These are phyloP conservation scores for Electrona antarctica DNA, from an alignment of 2,113 vertebrate genomes.

Conservation along the genomic window DNA sequence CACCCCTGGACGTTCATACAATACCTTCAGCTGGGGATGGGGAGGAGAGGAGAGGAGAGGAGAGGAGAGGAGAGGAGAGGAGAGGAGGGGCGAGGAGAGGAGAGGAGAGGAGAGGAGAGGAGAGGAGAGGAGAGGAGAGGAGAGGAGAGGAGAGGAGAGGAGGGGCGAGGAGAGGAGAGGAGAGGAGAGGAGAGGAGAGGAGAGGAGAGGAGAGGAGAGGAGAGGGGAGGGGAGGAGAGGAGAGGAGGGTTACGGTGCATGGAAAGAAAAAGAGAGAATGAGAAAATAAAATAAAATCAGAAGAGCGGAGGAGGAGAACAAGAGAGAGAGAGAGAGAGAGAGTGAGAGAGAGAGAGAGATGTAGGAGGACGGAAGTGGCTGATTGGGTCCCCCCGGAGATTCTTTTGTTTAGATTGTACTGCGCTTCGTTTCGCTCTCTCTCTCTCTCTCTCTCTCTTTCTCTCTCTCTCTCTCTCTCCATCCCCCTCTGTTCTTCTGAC, in stretches of 20 bases:
- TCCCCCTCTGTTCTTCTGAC: conserved; percentile 71
- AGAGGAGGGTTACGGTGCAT: conserved; percentile 44
- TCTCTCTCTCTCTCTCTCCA: conserved; percentile 36
- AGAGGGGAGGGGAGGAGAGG: conserved; percentile 2
- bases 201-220: conserved; percentile 11
- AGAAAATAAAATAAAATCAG: too few species aligned
- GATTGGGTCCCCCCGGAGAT: conserved; percentile 74
- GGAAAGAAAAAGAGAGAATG: conserved; percentile 61
- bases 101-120: neutral
- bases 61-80: conserved; percentile 1
- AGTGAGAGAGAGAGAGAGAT: conserved; percentile 59
- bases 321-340: conserved; percentile 39
- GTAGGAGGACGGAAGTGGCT: conserved; percentile 77
- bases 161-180: conserved; percentile 25
- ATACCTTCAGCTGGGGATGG: conserved; percentile 55
- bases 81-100: conserved; percentile 19
- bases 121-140: conserved; percentile 10
- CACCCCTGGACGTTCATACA: conserved; percentile 69
- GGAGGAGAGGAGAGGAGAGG: conserved; percentile 13
- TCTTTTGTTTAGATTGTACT: conserved; percentile 79
- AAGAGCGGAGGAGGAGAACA: conserved; percentile 58
- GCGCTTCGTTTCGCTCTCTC: conserved; percentile 71
- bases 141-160: conserved; percentile 1
- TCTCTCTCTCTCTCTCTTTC: conserved; percentile 43
- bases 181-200: conserved; percentile 2